Percentiles rank a stretch among this genome's conserved stretches.
phyloP scores from a whole-genome alignment of 1,140 invertebrate species.

The Drosophila athabasca region DNA sequence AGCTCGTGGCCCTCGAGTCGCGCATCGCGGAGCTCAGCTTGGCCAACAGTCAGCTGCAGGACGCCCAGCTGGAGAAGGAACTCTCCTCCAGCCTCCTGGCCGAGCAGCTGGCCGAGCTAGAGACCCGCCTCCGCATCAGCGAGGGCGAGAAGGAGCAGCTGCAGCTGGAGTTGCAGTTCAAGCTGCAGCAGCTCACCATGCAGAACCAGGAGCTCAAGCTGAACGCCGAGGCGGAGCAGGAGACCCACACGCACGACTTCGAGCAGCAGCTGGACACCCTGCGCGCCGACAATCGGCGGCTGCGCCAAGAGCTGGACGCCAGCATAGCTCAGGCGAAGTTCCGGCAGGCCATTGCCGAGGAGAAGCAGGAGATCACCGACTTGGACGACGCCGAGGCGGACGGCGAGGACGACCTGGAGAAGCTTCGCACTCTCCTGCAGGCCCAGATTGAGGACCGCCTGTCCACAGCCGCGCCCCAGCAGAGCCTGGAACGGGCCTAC shows the following conservation, averaged over 20 bases:
- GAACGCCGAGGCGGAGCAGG: conserved; percentile 72
- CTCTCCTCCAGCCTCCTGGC: conserved; percentile 84
- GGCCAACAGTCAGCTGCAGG: conserved; percentile 74
- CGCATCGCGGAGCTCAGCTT: conserved; percentile 78
- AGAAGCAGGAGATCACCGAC: conserved; percentile 77
- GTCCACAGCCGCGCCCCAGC: conserved; percentile 42
- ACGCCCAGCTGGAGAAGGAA: conserved; percentile 85
- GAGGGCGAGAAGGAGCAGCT: conserved; percentile 73
- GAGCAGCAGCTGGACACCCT: conserved; percentile 65
- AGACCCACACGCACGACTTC: conserved; percentile 71
- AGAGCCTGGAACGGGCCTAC: conserved; percentile 79
- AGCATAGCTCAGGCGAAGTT: conserved; percentile 74
- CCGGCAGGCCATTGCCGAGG: conserved; percentile 74
- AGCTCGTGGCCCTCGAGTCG: conserved; percentile 83
- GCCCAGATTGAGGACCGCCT: conserved; percentile 59
- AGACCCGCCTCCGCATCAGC: conserved; percentile 66
- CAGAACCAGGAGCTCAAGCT: conserved; percentile 76
- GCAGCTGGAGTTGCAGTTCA: conserved; percentile 70
- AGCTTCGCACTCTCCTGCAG: conserved; percentile 53
- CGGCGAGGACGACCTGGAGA: conserved; percentile 76
- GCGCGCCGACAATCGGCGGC: conserved; percentile 55
- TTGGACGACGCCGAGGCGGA: conserved; percentile 57
- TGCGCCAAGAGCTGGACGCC: conserved; percentile 63
- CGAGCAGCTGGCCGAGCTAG: conserved; percentile 83
- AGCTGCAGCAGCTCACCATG: conserved; percentile 67